phyloP scores from a whole-genome alignment of 2,888 invertebrate species.

The Drosophila phalerata region DNA sequence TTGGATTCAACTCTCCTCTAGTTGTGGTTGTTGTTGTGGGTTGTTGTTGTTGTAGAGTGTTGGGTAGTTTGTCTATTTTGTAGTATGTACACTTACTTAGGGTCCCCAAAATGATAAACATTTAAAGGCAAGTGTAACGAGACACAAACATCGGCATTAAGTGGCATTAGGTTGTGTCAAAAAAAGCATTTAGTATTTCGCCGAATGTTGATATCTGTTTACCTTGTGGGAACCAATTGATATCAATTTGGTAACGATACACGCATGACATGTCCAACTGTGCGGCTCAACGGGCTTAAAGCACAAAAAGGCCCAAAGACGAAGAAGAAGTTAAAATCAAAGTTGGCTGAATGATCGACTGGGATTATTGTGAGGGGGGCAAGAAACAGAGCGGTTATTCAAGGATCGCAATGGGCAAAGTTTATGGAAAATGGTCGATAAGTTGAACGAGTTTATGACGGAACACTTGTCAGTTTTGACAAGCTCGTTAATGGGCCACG shows the following conservation, averaged over 20 bases:
- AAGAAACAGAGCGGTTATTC: neutral
- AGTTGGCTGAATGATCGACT: constrained; percentile 16
- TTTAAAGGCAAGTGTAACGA: constrained; percentile 51
- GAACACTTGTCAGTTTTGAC: constrained; percentile 82
- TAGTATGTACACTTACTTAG: constrained; percentile 16
- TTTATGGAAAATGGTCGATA: constrained; percentile 68
- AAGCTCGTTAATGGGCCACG: constrained; percentile 77
- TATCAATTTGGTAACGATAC: constrained; percentile 55
- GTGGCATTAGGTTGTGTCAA: constrained; percentile 72
- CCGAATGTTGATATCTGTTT: constrained; percentile 41
- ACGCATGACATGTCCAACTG: constrained; percentile 45
- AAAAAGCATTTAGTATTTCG: constrained; percentile 69
- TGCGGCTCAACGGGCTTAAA: constrained; percentile 51
- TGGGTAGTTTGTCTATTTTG: constrained; percentile 16
- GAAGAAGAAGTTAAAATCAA: neutral
- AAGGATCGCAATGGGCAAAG: constrained; percentile 53
- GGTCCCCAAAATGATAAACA: constrained; percentile 43
- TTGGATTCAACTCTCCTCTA: constrained; percentile 23
- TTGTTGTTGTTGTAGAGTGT: neutral
- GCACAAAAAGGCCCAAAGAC: constrained; percentile 5
- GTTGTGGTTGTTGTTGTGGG: constrained; percentile 4
- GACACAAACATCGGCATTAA: constrained; percentile 57
- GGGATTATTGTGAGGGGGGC: neutral
- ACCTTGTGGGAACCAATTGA: constrained; percentile 54
- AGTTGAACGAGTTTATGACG: constrained; percentile 79